These are phyloP conservation scores for Oreortyx pictus DNA, from an alignment of 2,797 vertebrate genomes.

Conservation along the genomic window DNA sequence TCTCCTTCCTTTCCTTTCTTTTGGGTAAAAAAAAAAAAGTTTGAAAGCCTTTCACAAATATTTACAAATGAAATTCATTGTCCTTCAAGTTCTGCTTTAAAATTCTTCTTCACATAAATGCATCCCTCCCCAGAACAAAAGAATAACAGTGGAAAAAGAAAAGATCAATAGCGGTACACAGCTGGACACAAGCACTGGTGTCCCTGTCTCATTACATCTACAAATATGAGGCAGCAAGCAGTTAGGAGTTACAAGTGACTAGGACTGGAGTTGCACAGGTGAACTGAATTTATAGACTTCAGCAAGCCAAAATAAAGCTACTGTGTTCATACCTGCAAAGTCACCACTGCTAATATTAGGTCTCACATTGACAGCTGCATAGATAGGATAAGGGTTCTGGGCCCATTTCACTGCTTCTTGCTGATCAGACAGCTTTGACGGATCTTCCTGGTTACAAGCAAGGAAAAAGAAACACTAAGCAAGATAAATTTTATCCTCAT, in stretches of 20 bases:
- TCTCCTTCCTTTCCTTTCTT: too few species aligned
- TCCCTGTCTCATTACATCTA: background rate
- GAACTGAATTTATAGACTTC: background rate
- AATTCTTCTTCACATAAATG: background rate
- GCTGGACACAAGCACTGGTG: background rate
- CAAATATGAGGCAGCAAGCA: too few species aligned
- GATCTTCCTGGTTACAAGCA: constrained; percentile 72
- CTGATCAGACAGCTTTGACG: constrained; percentile 83
- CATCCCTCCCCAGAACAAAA: background rate
- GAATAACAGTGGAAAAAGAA: background rate
- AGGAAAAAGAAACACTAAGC: background rate
- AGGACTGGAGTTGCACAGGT: accelerated
- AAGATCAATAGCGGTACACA: background rate
- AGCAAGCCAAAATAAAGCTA: background rate
- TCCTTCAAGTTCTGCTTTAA: background rate
- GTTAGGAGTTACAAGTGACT: background rate
- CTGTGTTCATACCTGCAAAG: constrained; percentile 78
- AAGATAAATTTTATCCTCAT: background rate
- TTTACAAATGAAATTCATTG: background rate
- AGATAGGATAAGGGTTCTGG: constrained; percentile 85
- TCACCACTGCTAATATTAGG: constrained; percentile 71
- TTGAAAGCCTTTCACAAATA: background rate
- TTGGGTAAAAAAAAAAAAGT: background rate
- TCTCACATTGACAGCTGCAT: constrained; percentile 80
- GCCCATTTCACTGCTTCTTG: constrained; percentile 75